A percentile compares a stretch with the other conserved stretches of the same genome.
Evolutionary conservation across 2,888 invertebrate species (phyloP).

Genomic region (Stratiomys singularior): DNA sequence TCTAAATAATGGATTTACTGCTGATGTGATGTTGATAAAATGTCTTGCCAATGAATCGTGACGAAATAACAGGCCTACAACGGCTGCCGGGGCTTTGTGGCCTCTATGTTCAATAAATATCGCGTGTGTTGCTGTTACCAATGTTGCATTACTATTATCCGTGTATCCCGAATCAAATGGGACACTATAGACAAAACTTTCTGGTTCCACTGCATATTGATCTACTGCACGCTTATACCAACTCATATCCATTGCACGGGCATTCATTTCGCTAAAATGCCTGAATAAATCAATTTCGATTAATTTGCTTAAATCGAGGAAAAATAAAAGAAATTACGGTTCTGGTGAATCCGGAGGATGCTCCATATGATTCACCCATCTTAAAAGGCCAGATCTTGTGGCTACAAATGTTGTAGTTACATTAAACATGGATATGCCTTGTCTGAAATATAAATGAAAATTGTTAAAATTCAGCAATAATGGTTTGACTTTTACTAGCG

Average conservation of each 20-base stretch:
- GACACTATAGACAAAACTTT: slow-evolving; percentile 89
- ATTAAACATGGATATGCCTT: slow-evolving; percentile 88
- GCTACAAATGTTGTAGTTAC: slow-evolving; percentile 88
- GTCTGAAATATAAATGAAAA: slow-evolving; percentile 72
- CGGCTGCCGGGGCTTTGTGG: slow-evolving; percentile 87
- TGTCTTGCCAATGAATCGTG: slow-evolving; percentile 84
- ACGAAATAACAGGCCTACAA: slow-evolving; percentile 90
- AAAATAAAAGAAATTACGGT: slow-evolving; percentile 69
- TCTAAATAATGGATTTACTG: slow-evolving; percentile 67
- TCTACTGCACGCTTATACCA: slow-evolving; percentile 94
- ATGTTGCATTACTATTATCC: slow-evolving; percentile 68
- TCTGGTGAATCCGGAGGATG: slow-evolving; percentile 71
- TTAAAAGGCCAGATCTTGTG: slow-evolving; percentile 86
- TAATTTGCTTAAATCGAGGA: slow-evolving; percentile 3
- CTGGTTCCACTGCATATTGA: slow-evolving; percentile 85
- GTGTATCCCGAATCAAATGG: slow-evolving; percentile 65
- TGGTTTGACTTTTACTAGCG: no score
- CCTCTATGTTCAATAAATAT: slow-evolving; percentile 86
- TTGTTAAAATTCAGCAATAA: no score
- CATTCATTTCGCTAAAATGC: slow-evolving; percentile 83
- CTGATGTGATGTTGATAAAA: slow-evolving; percentile 88
- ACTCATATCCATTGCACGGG: slow-evolving; percentile 84
- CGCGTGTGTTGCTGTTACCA: slow-evolving; percentile 91
- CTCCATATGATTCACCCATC: slow-evolving; percentile 83
- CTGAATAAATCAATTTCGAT: slow-evolving; percentile 65